These are phyloP conservation scores for Leptobrachium ailaonicum DNA, from an alignment of 2,113 vertebrate species.

Conservation along the genomic window DNA sequence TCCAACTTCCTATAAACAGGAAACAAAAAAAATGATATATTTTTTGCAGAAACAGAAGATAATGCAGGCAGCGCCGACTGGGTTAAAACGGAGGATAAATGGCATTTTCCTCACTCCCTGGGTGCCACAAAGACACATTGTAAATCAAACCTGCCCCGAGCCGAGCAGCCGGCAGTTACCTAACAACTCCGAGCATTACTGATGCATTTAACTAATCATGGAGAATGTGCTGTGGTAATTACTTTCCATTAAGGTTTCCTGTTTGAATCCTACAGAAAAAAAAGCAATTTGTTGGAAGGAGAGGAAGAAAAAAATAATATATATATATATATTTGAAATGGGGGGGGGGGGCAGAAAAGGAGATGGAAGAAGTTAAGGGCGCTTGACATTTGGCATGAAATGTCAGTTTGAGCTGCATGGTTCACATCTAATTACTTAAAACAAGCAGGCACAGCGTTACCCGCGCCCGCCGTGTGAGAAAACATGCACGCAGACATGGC, in stretches of 20 bases:
- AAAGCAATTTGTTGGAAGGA: too few relatives aligned
- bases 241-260: conserved; percentile 61
- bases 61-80: background rate
- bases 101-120: conserved; percentile 53
- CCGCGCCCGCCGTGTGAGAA: conserved; percentile 59
- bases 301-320: too few relatives aligned
- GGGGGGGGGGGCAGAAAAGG: conserved; percentile 20
- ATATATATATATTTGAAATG: too few relatives aligned
- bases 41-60: too few relatives aligned
- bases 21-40: too few relatives aligned
- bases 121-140: conserved; percentile 17
- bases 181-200: conserved; percentile 58
- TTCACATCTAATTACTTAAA: conserved; percentile 69
- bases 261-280: conserved; percentile 54
- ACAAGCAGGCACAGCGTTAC: conserved; percentile 59
- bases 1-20: too few relatives aligned
- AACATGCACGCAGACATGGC: conserved; percentile 28
- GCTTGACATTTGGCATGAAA: conserved; percentile 68
- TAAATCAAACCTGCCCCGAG: conserved; percentile 54
- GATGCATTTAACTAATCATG: conserved; percentile 60
- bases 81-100: conserved; percentile 15
- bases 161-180: conserved; percentile 59
- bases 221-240: conserved; percentile 64
- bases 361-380: conserved; percentile 32
- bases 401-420: conserved; percentile 62